phyloP scores from a whole-genome alignment of 2,797 vertebrate genomes.

The Gambusia yucatana region DNA sequence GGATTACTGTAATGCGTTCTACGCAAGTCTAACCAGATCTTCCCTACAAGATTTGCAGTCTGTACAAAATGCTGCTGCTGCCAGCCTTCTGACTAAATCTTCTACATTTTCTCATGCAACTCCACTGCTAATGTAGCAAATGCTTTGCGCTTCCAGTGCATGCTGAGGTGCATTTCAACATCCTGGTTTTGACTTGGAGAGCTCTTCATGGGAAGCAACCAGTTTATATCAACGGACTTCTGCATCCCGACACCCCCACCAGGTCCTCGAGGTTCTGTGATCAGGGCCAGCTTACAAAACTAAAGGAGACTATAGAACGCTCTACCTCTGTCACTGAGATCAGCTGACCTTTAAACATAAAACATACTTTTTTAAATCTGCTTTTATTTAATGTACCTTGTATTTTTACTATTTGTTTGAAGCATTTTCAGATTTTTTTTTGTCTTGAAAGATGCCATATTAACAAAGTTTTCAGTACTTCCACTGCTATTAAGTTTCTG shows the following conservation, averaged over 20 bases:
- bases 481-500: neutral
- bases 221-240: no score
- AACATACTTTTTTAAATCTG: no score
- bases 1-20: neutral
- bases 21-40: neutral
- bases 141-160: neutral
- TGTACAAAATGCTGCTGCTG: neutral
- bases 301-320: no score
- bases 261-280: no score
- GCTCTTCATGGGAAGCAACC: no score
- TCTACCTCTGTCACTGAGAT: no score
- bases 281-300: no score
- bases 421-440: neutral
- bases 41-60: neutral
- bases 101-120: neutral
- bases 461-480: neutral
- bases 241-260: no score
- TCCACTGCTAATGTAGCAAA: neutral
- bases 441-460: neutral
- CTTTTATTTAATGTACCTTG: no score
- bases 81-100: neutral
- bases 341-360: no score
- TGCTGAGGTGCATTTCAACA: neutral
- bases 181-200: neutral
- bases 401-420: no score